Conservation (phyloP, 2,797 vertebrate species). For the Strix occidentalis region DNA sequence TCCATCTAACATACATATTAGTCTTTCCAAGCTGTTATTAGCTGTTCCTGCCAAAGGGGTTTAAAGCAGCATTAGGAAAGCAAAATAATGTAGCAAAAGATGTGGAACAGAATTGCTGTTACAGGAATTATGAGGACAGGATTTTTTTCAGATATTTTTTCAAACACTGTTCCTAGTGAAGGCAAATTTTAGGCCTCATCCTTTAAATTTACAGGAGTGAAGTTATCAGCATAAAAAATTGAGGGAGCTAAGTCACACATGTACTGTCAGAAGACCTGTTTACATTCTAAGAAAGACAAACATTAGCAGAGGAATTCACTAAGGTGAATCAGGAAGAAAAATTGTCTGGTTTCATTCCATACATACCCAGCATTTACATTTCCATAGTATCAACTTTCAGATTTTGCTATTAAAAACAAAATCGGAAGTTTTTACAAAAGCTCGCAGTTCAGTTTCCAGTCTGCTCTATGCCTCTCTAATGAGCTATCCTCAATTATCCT, state of each 20-base stretch:
- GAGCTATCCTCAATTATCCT: not conserved
- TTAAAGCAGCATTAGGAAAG: not conserved
- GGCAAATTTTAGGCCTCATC: not conserved
- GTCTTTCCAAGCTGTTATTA: conserved; percentile 26
- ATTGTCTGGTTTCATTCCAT: not conserved
- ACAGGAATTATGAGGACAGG: not conserved
- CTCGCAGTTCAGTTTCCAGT: not conserved
- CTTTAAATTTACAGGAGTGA: not conserved
- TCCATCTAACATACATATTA: not conserved
- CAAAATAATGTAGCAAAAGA: not conserved
- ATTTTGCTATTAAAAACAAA: not conserved
- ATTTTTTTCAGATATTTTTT: not conserved
- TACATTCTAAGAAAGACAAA: not conserved
- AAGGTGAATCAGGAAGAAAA: not conserved
- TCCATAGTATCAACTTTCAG: not conserved
- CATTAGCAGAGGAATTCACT: not conserved
- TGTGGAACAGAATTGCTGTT: not conserved
- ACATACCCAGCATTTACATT: not conserved
- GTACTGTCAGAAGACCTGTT: not conserved
- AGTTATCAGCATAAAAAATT: not conserved
- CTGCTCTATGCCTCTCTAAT: not conserved
- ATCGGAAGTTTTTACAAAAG: not conserved
- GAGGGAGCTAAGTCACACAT: not conserved
- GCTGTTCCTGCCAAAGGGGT: not conserved
- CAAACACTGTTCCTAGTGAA: not conserved